These are phyloP conservation scores for Anomalospiza imberbis DNA, from an alignment of 2,797 vertebrate genomes.

Conservation along the genomic window DNA sequence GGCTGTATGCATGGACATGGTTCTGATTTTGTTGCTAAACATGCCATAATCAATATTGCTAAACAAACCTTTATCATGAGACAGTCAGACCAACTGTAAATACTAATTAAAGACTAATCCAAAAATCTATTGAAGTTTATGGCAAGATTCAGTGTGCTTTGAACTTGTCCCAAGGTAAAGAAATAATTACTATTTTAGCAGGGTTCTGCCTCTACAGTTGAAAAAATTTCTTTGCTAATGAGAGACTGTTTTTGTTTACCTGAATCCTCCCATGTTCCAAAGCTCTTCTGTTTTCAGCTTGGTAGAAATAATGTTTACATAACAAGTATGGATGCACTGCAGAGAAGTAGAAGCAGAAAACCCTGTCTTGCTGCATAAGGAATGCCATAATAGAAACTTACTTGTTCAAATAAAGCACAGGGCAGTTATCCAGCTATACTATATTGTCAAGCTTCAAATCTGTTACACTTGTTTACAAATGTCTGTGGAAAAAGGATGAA, in stretches of 20 bases:
- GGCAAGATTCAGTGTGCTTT: background rate
- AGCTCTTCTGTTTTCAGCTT: background rate
- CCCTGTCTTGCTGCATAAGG: background rate
- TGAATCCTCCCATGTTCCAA: background rate
- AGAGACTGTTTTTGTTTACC: background rate
- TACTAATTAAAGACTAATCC: conserved; percentile 20
- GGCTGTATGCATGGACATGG: accelerated
- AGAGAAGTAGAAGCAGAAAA: background rate
- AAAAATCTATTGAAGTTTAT: background rate
- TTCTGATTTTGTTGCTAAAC: background rate
- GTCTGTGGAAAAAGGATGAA: background rate
- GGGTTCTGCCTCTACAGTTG: background rate
- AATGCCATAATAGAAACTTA: background rate
- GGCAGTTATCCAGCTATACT: background rate
- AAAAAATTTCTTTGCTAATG: background rate
- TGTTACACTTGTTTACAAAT: background rate
- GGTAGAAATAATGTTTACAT: background rate
- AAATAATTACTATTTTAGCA: background rate
- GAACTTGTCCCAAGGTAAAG: background rate
- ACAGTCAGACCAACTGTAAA: background rate
- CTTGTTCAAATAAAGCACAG: background rate
- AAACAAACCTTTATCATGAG: background rate
- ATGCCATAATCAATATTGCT: background rate
- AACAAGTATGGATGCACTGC: background rate
- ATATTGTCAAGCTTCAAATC: background rate